Base-by-base conservation (phyloP, 2,797 vertebrate genomes). In the Galaxias olidus region DNA sequence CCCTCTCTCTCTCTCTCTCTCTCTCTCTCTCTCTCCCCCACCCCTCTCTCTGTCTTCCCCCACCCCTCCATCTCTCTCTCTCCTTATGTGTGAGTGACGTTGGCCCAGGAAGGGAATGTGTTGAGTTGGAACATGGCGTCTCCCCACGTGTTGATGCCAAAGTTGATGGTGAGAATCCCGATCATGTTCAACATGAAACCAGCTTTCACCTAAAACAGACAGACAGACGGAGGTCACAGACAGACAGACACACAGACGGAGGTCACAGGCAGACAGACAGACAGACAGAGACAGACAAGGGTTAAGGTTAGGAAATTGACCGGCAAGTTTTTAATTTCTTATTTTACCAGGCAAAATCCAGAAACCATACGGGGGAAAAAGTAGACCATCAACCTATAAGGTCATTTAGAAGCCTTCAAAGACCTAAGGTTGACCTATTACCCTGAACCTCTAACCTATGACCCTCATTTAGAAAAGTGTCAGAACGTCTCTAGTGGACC, bases 111-210 rank as follows among this genome's bases (percentile, higher is more conserved):
- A 0, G 97, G 96, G 72, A 94, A 95, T 0, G 73, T 89, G 43
- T 81, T 7, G 75, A 98, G 86, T 0, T 85, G 0, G 59, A 98
- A 97, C 79, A 98, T 75, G 65, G 77, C 59, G 0, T 63, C 56
- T 58, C 88, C 87, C 97, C 97, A 98, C 44, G 92, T 98, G 86
- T 98, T 98, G 82, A 96, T 89, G 72, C 89, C 90, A 6, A 98
- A 61, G 17, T 87, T 93, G 71, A 95, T 88, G 0, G 67, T 87
- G 73, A 96, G 81, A 30, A 98, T 94, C 4, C 96, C 96, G 0
- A 96, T 71, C 18, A 98, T 9, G 82, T 98, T 98, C 76, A 98
- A 87, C 20, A 94, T 42, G 68, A 91, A 89, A 52, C 97, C 97
- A 0, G 94, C 68, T 75, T 84, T 95, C 52, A 92, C 96, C 97